These are phyloP conservation scores for Garra rufa DNA, from an alignment of 2,113 vertebrate species.

Conservation along the genomic window DNA sequence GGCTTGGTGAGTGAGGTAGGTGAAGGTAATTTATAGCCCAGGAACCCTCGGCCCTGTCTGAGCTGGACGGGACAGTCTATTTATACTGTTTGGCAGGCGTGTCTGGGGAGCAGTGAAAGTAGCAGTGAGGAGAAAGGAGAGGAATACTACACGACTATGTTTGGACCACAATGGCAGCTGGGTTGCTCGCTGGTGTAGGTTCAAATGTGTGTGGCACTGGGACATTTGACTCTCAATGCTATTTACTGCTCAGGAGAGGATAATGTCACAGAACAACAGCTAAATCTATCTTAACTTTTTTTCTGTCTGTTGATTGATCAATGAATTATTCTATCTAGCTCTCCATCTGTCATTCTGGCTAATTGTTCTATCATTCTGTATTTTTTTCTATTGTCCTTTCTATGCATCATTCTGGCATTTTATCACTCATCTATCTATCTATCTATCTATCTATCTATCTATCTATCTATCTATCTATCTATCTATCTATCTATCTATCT, in stretches of 20 bases:
- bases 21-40: conserved; percentile 66
- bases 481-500: not conserved
- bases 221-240: conserved; percentile 57
- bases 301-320: too few relatives aligned
- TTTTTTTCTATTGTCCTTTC: too few relatives aligned
- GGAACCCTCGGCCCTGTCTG: conserved; percentile 61
- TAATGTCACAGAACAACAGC: not conserved
- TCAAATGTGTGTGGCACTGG: conserved; percentile 53
- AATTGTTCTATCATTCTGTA: too few relatives aligned
- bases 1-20: conserved; percentile 61
- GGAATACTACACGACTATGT: conserved; percentile 62
- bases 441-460: not conserved
- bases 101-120: conserved; percentile 66
- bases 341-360: too few relatives aligned
- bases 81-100: conserved; percentile 62
- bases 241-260: not conserved
- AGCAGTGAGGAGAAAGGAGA: conserved; percentile 7
- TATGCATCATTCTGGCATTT: too few relatives aligned
- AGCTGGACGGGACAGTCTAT: conserved; percentile 64
- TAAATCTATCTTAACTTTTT: too few relatives aligned
- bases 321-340: too few relatives aligned
- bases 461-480: not conserved
- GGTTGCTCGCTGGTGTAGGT: conserved; percentile 59
- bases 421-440: too few relatives aligned
- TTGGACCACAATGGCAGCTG: conserved; percentile 61